Percentiles rank a stretch among this genome's conserved stretches.
These are phyloP conservation scores for Loriculus beryllinus DNA, from an alignment of 2,797 vertebrate genomes.

Conservation along the genomic window DNA sequence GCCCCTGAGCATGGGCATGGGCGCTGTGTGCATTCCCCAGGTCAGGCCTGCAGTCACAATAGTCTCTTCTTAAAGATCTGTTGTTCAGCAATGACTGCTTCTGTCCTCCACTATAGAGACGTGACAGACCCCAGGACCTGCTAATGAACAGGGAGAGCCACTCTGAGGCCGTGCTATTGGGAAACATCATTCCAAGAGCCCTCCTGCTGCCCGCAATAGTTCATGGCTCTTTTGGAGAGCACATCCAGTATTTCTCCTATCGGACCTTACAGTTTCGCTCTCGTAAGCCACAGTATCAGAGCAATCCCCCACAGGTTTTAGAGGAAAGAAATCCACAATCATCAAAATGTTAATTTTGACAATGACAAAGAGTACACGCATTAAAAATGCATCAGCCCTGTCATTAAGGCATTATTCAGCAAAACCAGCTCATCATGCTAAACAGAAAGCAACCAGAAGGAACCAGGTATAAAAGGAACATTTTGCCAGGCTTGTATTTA, in stretches of 20 bases:
- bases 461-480: background rate
- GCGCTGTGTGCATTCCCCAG: background rate
- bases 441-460: conserved; percentile 29
- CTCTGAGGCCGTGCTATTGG: background rate
- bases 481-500: conserved; percentile 20
- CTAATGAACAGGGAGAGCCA: background rate
- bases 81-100: background rate
- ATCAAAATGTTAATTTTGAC: conserved; percentile 59
- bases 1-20: background rate
- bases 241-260: background rate
- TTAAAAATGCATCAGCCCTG: conserved; percentile 50
- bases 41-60: background rate
- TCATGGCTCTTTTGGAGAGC: background rate
- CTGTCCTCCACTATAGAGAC: background rate
- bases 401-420: conserved; percentile 58
- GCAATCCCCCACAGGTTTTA: conserved; percentile 13
- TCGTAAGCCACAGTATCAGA: conserved; percentile 2
- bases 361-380: conserved; percentile 46
- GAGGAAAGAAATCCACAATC: conserved; percentile 38
- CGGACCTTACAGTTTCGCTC: background rate
- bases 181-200: background rate
- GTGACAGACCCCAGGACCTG: background rate
- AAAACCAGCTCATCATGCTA: conserved; percentile 43
- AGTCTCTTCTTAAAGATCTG: background rate
- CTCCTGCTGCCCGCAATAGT: background rate